phyloP scores from a whole-genome alignment of 1,140 invertebrate species.

The Rhynchophorus ferrugineus region DNA sequence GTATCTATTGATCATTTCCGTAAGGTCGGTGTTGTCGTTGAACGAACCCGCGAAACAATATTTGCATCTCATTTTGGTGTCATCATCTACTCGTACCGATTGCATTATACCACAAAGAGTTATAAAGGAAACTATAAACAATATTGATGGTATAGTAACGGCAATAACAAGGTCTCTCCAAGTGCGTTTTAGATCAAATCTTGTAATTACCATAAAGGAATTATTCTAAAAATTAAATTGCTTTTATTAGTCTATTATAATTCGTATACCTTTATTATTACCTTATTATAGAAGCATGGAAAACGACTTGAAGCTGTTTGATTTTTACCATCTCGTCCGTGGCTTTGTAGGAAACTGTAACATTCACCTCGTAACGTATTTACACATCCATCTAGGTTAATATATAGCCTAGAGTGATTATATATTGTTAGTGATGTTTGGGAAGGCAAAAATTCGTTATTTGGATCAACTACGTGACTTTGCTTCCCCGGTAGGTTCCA shows the following conservation, averaged over 20 bases:
- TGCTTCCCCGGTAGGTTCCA: slow-evolving; percentile 44
- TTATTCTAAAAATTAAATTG: slow-evolving; percentile 33
- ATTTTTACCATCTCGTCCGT: slow-evolving; percentile 77
- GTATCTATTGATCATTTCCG: slow-evolving; percentile 37
- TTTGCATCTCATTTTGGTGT: slow-evolving; percentile 82
- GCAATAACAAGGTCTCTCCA: slow-evolving; percentile 76
- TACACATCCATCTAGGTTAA: slow-evolving; percentile 82
- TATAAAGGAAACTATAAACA: slow-evolving; percentile 79
- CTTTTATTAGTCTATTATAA: too few species aligned
- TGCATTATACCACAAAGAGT: slow-evolving; percentile 77
- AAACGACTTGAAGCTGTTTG: slow-evolving; percentile 78
- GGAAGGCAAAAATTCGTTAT: slow-evolving; percentile 57
- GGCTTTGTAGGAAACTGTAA: slow-evolving; percentile 70
- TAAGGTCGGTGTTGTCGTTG: slow-evolving; percentile 28
- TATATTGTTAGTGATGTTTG: slow-evolving; percentile 73
- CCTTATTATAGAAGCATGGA: slow-evolving; percentile 65
- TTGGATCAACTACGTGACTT: slow-evolving; percentile 47
- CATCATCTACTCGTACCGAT: slow-evolving; percentile 81
- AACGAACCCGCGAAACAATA: slow-evolving; percentile 48
- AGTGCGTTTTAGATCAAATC: slow-evolving; percentile 69
- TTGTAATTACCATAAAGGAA: slow-evolving; percentile 56
- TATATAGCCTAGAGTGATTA: slow-evolving; percentile 73
- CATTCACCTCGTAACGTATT: slow-evolving; percentile 83
- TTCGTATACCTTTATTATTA: too few species aligned
- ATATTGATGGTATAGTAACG: slow-evolving; percentile 64